A percentile compares a stretch with the other conserved stretches of the same genome.
These are phyloP conservation scores for Triplophysa rosa DNA, from an alignment of 2,113 vertebrate species.

Conservation along the genomic window DNA sequence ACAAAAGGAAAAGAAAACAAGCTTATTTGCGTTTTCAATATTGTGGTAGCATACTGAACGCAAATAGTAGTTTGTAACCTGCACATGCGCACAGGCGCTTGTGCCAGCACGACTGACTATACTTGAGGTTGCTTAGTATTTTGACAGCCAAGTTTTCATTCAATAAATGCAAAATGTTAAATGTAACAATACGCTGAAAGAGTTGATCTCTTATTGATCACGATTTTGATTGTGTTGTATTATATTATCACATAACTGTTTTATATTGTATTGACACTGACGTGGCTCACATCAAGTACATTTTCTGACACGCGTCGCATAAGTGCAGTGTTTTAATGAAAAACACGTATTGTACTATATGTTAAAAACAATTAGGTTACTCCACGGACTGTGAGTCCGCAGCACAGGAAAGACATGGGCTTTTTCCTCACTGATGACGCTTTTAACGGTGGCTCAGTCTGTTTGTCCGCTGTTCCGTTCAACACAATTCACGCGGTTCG, in stretches of 20 bases:
- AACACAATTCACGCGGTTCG: constrained; percentile 30
- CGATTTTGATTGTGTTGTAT: too few relatives aligned
- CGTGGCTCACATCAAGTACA: not conserved
- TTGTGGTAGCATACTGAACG: too few relatives aligned
- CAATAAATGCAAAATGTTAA: not conserved
- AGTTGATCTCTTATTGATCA: not conserved
- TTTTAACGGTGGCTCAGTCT: constrained; percentile 46
- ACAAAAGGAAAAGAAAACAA: too few relatives aligned
- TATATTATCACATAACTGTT: too few relatives aligned
- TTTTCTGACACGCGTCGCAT: not conserved
- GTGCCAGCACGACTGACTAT: too few relatives aligned
- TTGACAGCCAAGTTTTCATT: not conserved
- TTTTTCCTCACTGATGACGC: fast-evolving
- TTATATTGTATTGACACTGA: not conserved
- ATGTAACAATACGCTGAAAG: not conserved
- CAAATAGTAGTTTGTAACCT: not conserved
- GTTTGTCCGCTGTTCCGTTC: not conserved
- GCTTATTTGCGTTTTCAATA: too few relatives aligned
- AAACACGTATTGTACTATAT: not conserved
- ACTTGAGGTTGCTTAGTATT: not conserved
- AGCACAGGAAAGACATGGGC: constrained; percentile 19
- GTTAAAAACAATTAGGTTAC: too few relatives aligned
- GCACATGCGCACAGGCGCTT: constrained; percentile 15
- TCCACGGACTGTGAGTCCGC: not conserved
- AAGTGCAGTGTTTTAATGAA: not conserved